Evolutionary conservation across 2,888 invertebrate genomes (phyloP).

Genomic region (Agrypnus murinus): DNA sequence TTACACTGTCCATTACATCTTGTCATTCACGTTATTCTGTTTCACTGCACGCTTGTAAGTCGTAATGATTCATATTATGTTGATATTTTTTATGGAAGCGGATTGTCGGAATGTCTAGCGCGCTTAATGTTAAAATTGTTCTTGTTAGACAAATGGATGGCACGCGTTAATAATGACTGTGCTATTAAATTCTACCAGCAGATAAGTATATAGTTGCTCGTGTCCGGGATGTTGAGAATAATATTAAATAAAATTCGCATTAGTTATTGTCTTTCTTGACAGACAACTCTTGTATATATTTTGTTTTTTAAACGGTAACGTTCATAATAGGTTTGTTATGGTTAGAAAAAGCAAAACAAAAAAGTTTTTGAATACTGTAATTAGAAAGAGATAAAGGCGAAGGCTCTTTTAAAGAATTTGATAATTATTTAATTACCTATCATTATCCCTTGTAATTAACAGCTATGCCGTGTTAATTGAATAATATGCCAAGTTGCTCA

Average conservation of each 20-base stretch:
- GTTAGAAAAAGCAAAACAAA: not conserved
- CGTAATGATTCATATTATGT: constrained; percentile 59
- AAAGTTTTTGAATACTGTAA: not conserved
- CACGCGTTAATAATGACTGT: constrained; percentile 63
- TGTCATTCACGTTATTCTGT: constrained; percentile 52
- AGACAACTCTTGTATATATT: constrained; percentile 44
- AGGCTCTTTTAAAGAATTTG: not conserved
- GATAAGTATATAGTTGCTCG: constrained; percentile 66
- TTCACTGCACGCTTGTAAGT: constrained; percentile 52
- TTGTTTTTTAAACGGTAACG: constrained; percentile 21
- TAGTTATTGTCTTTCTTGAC: constrained; percentile 50
- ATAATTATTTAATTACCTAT: constrained; percentile 16
- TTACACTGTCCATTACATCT: constrained; percentile 52
- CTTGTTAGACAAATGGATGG: constrained; percentile 64
- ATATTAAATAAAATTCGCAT: constrained; percentile 67
- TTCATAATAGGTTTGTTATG: constrained; percentile 7
- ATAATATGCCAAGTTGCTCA: constrained; percentile 1
- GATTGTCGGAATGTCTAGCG: constrained; percentile 58
- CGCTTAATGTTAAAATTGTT: constrained; percentile 63
- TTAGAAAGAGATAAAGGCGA: not conserved
- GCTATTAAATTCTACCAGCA: constrained; percentile 64
- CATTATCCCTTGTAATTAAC: constrained; percentile 9
- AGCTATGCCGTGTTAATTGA: constrained; percentile 1
- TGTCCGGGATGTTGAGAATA: constrained; percentile 70
- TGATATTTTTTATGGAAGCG: constrained; percentile 57